Evolutionary conservation across 2,888 invertebrate species (phyloP).

Genomic region (Agonum fuliginosum): DNA sequence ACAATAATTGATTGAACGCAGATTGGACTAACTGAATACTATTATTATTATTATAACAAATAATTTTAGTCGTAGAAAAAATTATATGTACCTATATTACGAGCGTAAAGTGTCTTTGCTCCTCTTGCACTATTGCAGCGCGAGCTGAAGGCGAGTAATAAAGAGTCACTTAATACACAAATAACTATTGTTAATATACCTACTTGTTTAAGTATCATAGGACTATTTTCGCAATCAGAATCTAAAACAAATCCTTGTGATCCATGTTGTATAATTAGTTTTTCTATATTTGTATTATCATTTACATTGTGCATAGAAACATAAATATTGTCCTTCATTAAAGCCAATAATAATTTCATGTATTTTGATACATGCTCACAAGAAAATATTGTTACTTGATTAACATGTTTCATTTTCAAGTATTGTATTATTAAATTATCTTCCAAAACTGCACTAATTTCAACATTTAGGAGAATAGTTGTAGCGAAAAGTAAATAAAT

Average conservation of each 20-base stretch:
- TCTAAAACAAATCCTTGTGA: constrained; percentile 7
- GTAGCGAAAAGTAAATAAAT: background rate
- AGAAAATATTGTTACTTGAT: background rate
- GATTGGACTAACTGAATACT: no score
- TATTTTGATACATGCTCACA: constrained; percentile 2
- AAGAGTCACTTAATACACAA: no score
- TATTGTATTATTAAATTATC: constrained; percentile 14
- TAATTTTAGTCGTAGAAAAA: no score
- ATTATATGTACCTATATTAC: no score
- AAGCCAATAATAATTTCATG: background rate
- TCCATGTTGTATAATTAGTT: background rate
- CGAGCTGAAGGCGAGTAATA: no score
- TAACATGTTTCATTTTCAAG: constrained; percentile 19
- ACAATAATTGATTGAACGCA: no score
- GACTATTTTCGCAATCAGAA: background rate
- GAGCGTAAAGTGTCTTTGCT: no score
- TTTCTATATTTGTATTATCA: no score
- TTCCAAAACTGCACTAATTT: no score
- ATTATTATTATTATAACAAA: no score
- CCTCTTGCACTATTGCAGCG: no score
- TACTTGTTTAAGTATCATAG: background rate
- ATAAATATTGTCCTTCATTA: constrained; percentile 20
- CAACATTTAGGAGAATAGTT: background rate
- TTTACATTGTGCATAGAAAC: background rate
- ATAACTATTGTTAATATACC: background rate